Evolutionary conservation across 2,888 invertebrate genomes (phyloP), one percentile per base, ranked within the genome.

Genomic region (Drosophila mulleri): DNA sequence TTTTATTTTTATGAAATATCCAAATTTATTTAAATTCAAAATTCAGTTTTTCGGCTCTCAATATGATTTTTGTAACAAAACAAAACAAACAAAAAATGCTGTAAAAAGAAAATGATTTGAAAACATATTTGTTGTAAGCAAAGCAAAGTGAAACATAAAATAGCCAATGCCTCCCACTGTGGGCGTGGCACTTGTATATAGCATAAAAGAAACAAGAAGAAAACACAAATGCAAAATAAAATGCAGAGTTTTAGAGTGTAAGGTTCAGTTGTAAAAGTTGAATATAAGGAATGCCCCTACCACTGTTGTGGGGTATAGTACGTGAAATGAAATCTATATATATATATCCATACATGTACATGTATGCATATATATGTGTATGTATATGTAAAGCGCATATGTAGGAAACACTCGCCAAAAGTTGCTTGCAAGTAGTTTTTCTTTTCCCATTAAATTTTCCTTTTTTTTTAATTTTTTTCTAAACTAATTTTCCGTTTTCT

Each of bases 1-100:
- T 67, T 60, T 58, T n/a, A 42, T 66, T 72, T 12, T 60, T 37
- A 9, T 29, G 2, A 32, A 50, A 50, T 50, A 50, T 32, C 12
- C 18, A 50, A 32, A 47, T 41, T 57, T 20, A 16, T 44, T 57
- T 41, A 56, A 91, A 91, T 91, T 91, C 90, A 84, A 91, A 91
- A 91, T 91, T 91, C 73, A 82, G 70, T 88, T 89, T 91, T 83
- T 87, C 89, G 90, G 90, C 88, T 80, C 65, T n/a, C 23, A 16
- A 77, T 84, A 81, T 84, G 62, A 77, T 82, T 84, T 83, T 73
- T 65, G 35, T 42, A 58, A 44, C 42, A 29, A 67, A 20, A 20
- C 20, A 44, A 14, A 26, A 37, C 3, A 48, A 11, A n/a, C 6
- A 16, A 32, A 35, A 73, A 63, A 84, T 80, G 83, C 83, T 83